A percentile compares a stretch with the other conserved stretches of the same genome.
These are phyloP conservation scores for Odontomachus brunneus DNA, from an alignment of 1,140 invertebrate species.

Conservation along the genomic window DNA sequence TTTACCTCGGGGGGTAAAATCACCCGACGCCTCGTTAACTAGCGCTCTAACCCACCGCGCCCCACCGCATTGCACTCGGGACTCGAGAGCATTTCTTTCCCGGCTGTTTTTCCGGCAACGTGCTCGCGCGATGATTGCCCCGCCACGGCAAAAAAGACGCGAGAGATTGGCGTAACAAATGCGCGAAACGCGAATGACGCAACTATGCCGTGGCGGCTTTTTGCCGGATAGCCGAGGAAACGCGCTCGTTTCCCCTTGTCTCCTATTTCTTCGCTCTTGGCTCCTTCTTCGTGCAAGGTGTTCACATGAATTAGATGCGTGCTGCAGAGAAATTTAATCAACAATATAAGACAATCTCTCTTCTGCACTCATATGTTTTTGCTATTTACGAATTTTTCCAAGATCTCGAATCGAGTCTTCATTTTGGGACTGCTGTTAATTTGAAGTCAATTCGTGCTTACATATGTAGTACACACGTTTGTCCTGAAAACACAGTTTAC, in stretches of 20 bases:
- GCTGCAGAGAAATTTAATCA: not conserved
- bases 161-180: constrained; percentile 49
- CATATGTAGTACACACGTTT: not conserved
- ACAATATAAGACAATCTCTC: not conserved
- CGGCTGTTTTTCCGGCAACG: constrained; percentile 49
- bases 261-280: not conserved
- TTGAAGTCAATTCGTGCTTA: not conserved
- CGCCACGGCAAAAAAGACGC: constrained; percentile 40
- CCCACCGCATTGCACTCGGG: constrained; percentile 2
- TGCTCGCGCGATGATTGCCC: constrained; percentile 50
- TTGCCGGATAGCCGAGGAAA: constrained; percentile 1
- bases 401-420: too few species aligned
- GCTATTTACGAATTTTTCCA: too few species aligned
- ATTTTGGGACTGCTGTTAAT: too few species aligned
- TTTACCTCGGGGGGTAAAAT: constrained; percentile 46
- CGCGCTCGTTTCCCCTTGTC: not conserved
- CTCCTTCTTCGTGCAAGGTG: not conserved
- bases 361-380: too few species aligned
- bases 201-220: constrained; percentile 16
- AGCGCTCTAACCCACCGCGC: constrained; percentile 18
- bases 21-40: constrained; percentile 58
- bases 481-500: not conserved
- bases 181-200: constrained; percentile 30
- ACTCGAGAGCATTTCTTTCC: constrained; percentile 37
- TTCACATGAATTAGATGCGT: not conserved